Evolutionary conservation across 2,888 invertebrate genomes (phyloP).

Genomic region (Gisinianus flammeolus): DNA sequence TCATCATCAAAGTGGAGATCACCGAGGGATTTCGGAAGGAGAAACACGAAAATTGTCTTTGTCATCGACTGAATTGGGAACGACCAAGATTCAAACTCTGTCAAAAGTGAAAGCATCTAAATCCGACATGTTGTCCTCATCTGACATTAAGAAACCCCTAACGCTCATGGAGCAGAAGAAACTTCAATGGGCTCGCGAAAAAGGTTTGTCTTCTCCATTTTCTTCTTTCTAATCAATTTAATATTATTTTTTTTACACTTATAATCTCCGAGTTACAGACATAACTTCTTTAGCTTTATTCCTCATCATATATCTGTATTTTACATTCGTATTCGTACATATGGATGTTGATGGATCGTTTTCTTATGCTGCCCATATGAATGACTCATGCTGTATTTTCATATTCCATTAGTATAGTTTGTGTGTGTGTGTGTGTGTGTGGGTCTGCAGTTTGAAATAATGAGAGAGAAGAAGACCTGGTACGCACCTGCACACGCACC

Average conservation of each 20-base stretch:
- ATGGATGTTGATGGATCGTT: too few species aligned
- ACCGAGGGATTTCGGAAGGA: too few species aligned
- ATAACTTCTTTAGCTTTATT: too few species aligned
- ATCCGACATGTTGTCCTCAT: slow-evolving; percentile 22
- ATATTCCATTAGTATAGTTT: too few species aligned
- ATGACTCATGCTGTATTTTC: too few species aligned
- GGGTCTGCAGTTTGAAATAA: neutral
- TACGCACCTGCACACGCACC: neutral
- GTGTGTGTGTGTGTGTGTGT: neutral
- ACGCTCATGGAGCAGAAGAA: slow-evolving; percentile 86
- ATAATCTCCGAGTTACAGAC: too few species aligned
- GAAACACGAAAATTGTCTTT: neutral
- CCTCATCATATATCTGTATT: too few species aligned
- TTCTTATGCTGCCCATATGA: too few species aligned
- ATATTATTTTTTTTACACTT: too few species aligned
- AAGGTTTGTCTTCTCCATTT: slow-evolving; percentile 69
- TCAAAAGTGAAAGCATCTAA: slow-evolving; percentile 13
- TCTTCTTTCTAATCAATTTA: neutral
- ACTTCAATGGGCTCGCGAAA: slow-evolving; percentile 90
- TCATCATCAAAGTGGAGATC: too few species aligned
- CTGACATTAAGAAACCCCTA: slow-evolving; percentile 47
- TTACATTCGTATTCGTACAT: slow-evolving; percentile 11
- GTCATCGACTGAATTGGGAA: neutral
- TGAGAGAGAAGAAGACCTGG: neutral
- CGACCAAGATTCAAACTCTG: neutral